Evolutionary conservation across 1,140 invertebrate genomes (phyloP).

Genomic region (Probaryconus sp.): DNA sequence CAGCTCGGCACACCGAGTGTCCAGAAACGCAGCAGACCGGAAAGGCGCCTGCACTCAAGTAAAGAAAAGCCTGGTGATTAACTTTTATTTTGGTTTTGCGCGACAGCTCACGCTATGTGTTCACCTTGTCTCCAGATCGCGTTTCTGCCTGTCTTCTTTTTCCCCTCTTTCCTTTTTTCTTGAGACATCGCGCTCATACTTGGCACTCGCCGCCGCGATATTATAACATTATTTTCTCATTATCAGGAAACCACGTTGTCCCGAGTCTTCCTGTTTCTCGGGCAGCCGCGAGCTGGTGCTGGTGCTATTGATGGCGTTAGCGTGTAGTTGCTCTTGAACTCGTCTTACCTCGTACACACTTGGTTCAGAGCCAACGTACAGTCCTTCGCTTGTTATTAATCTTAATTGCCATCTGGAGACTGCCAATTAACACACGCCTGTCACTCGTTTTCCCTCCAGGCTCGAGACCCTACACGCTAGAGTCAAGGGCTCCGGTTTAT

Average conservation of each 20-base stretch:
- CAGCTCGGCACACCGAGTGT: not conserved
- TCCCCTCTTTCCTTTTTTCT: not conserved
- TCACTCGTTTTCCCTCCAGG: slow-evolving; percentile 63
- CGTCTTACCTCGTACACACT: slow-evolving; percentile 37
- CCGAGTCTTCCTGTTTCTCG: slow-evolving; percentile 46
- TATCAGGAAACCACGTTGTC: slow-evolving; percentile 51
- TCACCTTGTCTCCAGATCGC: too few species aligned
- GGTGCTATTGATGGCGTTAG: too few species aligned
- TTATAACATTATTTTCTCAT: slow-evolving; percentile 62
- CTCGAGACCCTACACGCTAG: slow-evolving; percentile 29
- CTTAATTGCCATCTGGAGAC: slow-evolving; percentile 75
- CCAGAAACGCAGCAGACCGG: slow-evolving; percentile 13
- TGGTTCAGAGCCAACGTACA: slow-evolving; percentile 42
- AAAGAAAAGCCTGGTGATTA: slow-evolving; percentile 27
- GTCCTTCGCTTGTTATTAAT: slow-evolving; percentile 70
- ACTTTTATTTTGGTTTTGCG: slow-evolving; percentile 31
- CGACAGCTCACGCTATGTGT: slow-evolving; percentile 10
- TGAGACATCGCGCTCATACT: too few species aligned
- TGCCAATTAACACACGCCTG: slow-evolving; percentile 76
- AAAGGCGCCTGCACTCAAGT: slow-evolving; percentile 23
- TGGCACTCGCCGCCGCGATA: slow-evolving; percentile 47
- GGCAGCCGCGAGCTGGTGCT: slow-evolving; percentile 21
- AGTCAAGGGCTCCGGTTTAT: slow-evolving; percentile 57
- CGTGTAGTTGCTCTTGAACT: too few species aligned
- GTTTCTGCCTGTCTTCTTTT: not conserved